Evolutionary conservation across 2,113 vertebrate genomes (phyloP).

Genomic region (Orycteropus afer): DNA sequence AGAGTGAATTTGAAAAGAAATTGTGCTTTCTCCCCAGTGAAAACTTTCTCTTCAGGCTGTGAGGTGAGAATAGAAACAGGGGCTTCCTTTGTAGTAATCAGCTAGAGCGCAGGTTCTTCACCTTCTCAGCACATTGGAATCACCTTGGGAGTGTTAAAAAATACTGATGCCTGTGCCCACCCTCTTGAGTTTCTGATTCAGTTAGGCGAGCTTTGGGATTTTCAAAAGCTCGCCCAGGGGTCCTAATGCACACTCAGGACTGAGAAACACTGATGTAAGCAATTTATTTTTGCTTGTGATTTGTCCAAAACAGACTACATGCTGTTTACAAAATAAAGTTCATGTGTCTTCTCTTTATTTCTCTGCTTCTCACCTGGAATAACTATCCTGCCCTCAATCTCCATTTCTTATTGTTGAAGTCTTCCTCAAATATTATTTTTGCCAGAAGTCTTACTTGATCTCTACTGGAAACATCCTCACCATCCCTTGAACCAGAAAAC

Average conservation of each 20-base stretch:
- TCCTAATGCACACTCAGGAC: neutral
- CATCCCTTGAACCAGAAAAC: neutral
- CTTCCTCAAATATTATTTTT: neutral
- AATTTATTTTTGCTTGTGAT: neutral
- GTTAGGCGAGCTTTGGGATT: no score
- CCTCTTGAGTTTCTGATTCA: neutral
- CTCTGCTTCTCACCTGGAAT: neutral
- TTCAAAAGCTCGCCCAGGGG: neutral
- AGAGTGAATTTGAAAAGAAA: neutral
- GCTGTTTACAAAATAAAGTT: neutral
- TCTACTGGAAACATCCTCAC: neutral
- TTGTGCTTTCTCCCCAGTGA: neutral
- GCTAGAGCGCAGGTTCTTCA: neutral
- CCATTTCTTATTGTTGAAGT: neutral
- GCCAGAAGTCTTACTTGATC: neutral
- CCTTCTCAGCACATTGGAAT: neutral
- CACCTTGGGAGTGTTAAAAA: neutral
- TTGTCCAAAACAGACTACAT: neutral
- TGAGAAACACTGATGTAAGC: neutral
- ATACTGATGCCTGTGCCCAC: no score
- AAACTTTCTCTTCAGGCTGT: neutral
- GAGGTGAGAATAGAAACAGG: neutral
- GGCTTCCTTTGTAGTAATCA: neutral
- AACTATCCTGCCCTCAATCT: neutral
- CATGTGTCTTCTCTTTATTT: neutral